phyloP scores from a whole-genome alignment of 2,888 invertebrate genomes.

The Mesoligia furuncula region DNA sequence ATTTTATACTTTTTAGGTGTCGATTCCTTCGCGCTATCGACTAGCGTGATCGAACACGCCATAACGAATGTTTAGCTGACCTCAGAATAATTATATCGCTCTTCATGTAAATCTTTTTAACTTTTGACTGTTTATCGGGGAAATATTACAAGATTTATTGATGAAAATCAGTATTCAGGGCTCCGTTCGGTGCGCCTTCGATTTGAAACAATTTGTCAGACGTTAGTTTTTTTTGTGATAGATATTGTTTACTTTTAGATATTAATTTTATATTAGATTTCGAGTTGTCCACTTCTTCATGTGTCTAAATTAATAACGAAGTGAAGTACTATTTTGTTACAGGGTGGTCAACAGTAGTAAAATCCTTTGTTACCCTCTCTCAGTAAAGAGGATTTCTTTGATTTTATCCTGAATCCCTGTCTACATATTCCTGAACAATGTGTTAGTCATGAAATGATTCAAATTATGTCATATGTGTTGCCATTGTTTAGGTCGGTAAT shows the following conservation, averaged over 20 bases:
- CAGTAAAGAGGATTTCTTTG: conserved; percentile 50
- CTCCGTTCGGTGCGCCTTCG: conserved; percentile 63
- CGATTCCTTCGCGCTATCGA: conserved; percentile 15
- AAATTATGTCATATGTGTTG: conserved; percentile 85
- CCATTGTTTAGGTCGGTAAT: conserved; percentile 87
- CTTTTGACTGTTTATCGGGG: conserved; percentile 53
- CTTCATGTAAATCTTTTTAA: conserved; percentile 55
- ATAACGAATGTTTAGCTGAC: conserved; percentile 54
- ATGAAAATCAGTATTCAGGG: conserved; percentile 74
- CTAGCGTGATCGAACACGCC: conserved; percentile 26
- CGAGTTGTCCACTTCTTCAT: conserved; percentile 66
- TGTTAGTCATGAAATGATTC: conserved; percentile 83
- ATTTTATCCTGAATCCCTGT: conserved; percentile 50
- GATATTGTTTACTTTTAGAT: conserved; percentile 84
- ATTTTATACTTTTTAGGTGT: conserved; percentile 62
- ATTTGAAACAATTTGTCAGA: conserved; percentile 71
- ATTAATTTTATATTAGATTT: conserved; percentile 74
- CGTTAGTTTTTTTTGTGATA: conserved; percentile 84
- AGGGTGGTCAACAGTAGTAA: conserved; percentile 57
- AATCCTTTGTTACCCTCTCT: conserved; percentile 61
- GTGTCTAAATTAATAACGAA: conserved; percentile 60
- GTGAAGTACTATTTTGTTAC: conserved; percentile 56
- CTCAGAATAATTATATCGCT: conserved; percentile 43
- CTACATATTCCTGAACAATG: conserved; percentile 81
- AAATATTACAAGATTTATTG: conserved; percentile 56